These are phyloP conservation scores for Sphaeramia orbicularis DNA, from an alignment of 2,797 vertebrate species.

Conservation along the genomic window DNA sequence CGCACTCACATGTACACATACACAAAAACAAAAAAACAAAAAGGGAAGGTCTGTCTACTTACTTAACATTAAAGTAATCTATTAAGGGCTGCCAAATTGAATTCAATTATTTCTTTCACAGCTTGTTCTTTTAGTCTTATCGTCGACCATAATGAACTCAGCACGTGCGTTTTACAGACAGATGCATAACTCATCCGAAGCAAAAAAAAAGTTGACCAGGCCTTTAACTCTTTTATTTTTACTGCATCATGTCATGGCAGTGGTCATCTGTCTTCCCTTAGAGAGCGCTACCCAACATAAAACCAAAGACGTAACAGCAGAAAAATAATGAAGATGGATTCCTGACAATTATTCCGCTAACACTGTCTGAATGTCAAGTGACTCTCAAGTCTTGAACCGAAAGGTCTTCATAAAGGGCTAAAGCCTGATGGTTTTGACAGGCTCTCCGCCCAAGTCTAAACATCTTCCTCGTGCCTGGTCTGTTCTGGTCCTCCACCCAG, in stretches of 20 bases:
- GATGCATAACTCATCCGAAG: not conserved
- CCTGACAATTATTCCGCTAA: slow-evolving; percentile 54
- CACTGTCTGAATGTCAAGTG: slow-evolving; percentile 64
- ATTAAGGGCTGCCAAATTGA: too few species aligned
- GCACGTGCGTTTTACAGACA: not conserved
- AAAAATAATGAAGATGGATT: slow-evolving; percentile 54
- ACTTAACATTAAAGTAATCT: too few species aligned
- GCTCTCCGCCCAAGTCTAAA: slow-evolving; percentile 64
- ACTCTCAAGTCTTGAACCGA: slow-evolving; percentile 57
- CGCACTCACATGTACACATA: too few species aligned
- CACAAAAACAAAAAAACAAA: too few species aligned
- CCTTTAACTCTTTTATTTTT: slow-evolving; percentile 1
- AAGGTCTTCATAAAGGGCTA: slow-evolving; percentile 66
- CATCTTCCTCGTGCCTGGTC: slow-evolving; percentile 71
- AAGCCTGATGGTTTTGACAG: slow-evolving; percentile 73
- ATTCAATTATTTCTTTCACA: too few species aligned
- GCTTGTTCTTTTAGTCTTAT: too few species aligned
- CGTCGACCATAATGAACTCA: too few species aligned
- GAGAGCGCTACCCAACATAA: slow-evolving; percentile 1
- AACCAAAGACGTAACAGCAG: slow-evolving; percentile 25
- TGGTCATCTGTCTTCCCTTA: slow-evolving; percentile 1
- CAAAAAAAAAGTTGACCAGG: not conserved
- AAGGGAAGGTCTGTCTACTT: too few species aligned
- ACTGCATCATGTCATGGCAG: not conserved
- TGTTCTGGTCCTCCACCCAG: slow-evolving; percentile 60